Evolutionary conservation across 2,113 vertebrate species (phyloP), one percentile per base, ranked within the genome.

Genomic region (Malurus melanocephalus): DNA sequence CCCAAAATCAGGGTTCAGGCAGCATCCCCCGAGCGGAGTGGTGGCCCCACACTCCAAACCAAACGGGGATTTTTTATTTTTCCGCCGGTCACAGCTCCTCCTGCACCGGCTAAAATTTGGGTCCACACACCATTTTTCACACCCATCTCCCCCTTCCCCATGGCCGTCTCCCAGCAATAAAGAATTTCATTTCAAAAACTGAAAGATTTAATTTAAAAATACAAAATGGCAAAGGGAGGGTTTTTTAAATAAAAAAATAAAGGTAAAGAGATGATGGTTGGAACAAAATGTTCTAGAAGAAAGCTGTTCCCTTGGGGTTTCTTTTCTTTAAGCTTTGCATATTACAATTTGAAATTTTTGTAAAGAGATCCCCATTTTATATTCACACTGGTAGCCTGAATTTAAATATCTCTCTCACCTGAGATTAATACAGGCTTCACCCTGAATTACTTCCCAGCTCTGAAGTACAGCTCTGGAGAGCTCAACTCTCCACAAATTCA

Each of bases 401-500:
- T 96, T 97, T 96, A 96, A 96, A 94, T 95, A 94, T 96, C 96
- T 96, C 85, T 93, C 95, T 96, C 92, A 95, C 93, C 96, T 94
- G 96, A 97, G 97, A 97, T 96, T 97, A 95, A 96, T 97, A 96
- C 69, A 93, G 91, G 82, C 94, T 94, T 95, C 96, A 97, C 92
- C 94, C 96, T 93, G 95, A 97, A 96, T 97, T 97, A 95, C 93
- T 98, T 97, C 96, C 91, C 78, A 92, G 95, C 97, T 96, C 94
- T 97, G 95, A 96, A 97, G 96, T 93, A 90, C 93, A 97, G 92
- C 83, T 96, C 96, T 94, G 95, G 95, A 97, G 96, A 97, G 94
- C 86, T 86, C 95, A 91, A 92, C 87, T 96, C 93, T 97, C 96
- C 86, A 88, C 93, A 96, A 96, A 97, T 96, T 97, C 92, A 96